Evolutionary conservation across 2,797 vertebrate species (phyloP).

Genomic region (Rhincodon typus): DNA sequence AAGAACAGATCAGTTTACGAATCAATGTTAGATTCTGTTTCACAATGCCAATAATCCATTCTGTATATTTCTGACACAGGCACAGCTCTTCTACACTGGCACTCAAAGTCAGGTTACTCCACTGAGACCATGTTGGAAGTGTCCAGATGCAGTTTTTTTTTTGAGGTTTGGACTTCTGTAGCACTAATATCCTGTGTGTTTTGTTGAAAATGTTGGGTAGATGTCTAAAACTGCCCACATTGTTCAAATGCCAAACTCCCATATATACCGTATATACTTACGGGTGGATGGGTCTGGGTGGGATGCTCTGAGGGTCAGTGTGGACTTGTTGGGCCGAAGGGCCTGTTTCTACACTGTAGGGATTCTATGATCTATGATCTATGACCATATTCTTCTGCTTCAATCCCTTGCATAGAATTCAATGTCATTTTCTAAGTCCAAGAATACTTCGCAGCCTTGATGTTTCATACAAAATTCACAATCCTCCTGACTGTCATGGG

Average conservation of each 20-base stretch:
- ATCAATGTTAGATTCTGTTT: neutral
- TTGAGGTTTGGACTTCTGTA: neutral
- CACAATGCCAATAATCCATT: neutral
- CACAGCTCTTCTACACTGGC: neutral
- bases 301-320: no score
- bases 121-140: no score
- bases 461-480: neutral
- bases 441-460: neutral
- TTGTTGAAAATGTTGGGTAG: neutral
- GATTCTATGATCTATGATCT: no score
- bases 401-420: neutral
- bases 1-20: neutral
- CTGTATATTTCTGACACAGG: neutral
- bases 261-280: no score
- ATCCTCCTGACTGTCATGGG: neutral
- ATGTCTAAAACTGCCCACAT: neutral
- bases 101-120: no score
- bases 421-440: neutral
- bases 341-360: no score
- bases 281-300: no score
- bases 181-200: neutral
- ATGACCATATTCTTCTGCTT: neutral
- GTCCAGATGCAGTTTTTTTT: neutral
- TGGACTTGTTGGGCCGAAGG: no score
- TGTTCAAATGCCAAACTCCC: no score